phyloP scores from a whole-genome alignment of 2,797 vertebrate genomes.

The Picus viridis region DNA sequence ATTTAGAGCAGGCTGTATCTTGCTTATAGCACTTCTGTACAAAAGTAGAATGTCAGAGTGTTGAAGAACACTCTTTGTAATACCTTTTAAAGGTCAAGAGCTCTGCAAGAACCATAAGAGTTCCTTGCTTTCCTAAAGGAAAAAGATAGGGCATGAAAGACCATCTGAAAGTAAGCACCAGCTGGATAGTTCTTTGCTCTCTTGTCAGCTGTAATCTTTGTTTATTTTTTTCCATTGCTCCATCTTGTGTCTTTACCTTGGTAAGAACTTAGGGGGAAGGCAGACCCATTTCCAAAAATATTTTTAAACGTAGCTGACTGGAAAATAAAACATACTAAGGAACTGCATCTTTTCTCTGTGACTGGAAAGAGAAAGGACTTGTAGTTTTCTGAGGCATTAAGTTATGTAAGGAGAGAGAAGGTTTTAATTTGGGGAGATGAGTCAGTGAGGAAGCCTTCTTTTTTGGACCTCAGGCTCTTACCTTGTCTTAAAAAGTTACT shows the following conservation, averaged over 20 bases:
- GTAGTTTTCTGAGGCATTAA: background rate
- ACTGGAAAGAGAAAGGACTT: background rate
- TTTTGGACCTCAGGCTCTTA: background rate
- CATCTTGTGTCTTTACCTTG: background rate
- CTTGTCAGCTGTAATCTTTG: background rate
- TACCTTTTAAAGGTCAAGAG: background rate
- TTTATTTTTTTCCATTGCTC: background rate
- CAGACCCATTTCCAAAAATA: background rate
- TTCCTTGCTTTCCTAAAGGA: background rate
- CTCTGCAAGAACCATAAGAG: fast-evolving
- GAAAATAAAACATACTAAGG: background rate
- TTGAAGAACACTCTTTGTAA: fast-evolving
- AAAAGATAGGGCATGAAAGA: background rate
- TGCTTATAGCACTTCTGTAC: background rate
- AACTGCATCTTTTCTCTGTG: background rate
- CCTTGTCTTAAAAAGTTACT: background rate
- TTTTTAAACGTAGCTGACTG: fast-evolving
- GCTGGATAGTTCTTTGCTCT: background rate
- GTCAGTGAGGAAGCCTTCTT: background rate
- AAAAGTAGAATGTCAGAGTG: background rate
- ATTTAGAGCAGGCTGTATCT: background rate
- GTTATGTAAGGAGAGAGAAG: background rate
- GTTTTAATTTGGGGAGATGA: background rate
- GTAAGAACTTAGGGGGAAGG: background rate
- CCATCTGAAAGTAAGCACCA: background rate